Evolutionary conservation across 2,797 vertebrate genomes (phyloP).

Genomic region (Coranthus polyacanthus): DNA sequence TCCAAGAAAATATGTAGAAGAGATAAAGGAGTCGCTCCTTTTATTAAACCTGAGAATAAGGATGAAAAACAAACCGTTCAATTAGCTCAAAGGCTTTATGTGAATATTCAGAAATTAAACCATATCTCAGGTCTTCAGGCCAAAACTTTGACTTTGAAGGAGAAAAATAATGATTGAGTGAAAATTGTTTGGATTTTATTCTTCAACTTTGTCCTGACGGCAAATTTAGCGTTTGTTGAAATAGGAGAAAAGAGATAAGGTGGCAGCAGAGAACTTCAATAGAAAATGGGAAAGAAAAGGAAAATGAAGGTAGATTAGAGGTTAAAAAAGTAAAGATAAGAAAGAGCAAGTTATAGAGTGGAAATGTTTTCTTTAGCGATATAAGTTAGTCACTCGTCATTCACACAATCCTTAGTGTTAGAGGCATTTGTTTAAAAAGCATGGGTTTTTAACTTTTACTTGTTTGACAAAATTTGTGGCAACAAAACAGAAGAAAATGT

Average conservation of each 20-base stretch:
- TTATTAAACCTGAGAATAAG: conserved; percentile 38
- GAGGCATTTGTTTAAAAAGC: not conserved
- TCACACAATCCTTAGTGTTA: not conserved
- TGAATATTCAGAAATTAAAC: conserved; percentile 39
- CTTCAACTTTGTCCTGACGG: conserved; percentile 31
- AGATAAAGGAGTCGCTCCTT: conserved; percentile 19
- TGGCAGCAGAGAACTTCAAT: conserved; percentile 13
- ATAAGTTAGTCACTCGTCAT: not conserved
- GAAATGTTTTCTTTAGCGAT: not conserved
- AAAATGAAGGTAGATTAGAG: conserved; percentile 11
- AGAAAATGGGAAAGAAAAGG: not conserved
- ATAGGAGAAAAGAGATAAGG: conserved; percentile 18
- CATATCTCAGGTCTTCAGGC: conserved; percentile 46
- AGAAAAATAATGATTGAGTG: conserved; percentile 8
- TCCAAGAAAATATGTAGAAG: not conserved
- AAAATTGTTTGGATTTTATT: conserved; percentile 13
- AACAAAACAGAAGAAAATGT: not conserved
- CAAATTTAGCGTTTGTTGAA: conserved; percentile 41
- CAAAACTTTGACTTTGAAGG: conserved; percentile 45
- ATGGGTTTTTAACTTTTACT: not conserved
- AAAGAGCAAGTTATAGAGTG: not conserved
- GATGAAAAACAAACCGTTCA: conserved; percentile 18
- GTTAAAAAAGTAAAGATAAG: conserved; percentile 12
- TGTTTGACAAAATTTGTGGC: not conserved
- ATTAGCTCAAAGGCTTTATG: conserved; percentile 40